A percentile compares a stretch with the other conserved stretches of the same genome.
These are phyloP conservation scores for Sterna hirundo DNA, from an alignment of 2,113 vertebrate species.

Conservation along the genomic window DNA sequence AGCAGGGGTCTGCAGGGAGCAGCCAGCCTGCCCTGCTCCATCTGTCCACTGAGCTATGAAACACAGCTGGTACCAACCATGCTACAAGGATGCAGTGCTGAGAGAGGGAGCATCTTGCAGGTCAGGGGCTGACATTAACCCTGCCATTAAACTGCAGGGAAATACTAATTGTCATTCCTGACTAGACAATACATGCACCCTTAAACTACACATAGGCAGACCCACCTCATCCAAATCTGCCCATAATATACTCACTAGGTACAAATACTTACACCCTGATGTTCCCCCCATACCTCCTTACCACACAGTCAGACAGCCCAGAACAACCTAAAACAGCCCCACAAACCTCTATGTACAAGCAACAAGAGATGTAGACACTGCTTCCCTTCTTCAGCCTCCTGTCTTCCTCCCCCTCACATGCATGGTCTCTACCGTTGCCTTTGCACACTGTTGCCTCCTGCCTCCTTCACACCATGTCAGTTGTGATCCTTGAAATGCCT, in stretches of 20 bases:
- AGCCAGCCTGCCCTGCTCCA: not conserved
- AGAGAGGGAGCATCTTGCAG: not conserved
- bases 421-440: not conserved
- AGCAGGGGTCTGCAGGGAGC: not conserved
- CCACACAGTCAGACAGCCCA: not conserved
- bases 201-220: not conserved
- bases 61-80: not conserved
- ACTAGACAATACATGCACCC: not conserved
- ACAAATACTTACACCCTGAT: not conserved
- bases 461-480: not conserved
- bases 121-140: not conserved
- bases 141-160: not conserved
- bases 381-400: constrained; percentile 1
- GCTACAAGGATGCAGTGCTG: not conserved
- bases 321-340: not conserved
- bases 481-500: not conserved
- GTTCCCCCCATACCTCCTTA: not conserved
- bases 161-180: not conserved
- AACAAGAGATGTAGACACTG: not conserved
- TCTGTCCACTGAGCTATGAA: not conserved
- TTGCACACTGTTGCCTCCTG: not conserved
- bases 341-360: not conserved
- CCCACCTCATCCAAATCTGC: not conserved
- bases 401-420: not conserved
- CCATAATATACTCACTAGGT: not conserved